Base-by-base conservation (phyloP, 2,888 invertebrate genomes). In the Oconnorella tubifera region DNA sequence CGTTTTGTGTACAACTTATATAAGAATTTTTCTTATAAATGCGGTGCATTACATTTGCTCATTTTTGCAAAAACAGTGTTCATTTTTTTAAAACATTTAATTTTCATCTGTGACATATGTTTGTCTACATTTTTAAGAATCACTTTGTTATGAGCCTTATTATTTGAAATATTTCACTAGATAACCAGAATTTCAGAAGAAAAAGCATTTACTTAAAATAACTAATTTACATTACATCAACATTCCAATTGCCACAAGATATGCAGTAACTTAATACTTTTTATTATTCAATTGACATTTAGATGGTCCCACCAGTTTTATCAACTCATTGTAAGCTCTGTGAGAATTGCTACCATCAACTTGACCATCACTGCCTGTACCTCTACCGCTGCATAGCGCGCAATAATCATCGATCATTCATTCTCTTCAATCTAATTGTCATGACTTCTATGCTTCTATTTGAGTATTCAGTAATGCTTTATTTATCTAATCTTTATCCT, bases 281-380 rank as follows among this genome's bases (percentile, higher is more conserved):
- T 19, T 40, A 14, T 10, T 40, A 40, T 40, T 10, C 40, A 40
- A 40, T 40, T 40, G 40, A 14, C 10, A 40, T 40, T 40, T 74
- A 79, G 79, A 70, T 77, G 62, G 73, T 78, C 3, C 68, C 68
- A 49, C 68, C 73, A 0, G 51, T 61, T 27, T 53, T 62, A 29
- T 75, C 76, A 4, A 79, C 80, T 60, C 80, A 81, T 69, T 81
- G 81, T 67, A 74, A 73, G 59, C 71, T 81, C 59, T 81, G 81
- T 72, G 73, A 76, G 25, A 64, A 65, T n/a, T 81, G 81, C 62
- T 76, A 70, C 65, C 62, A 72, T 14, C 70, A 75, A 57, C 75
- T 79, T 75, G 81, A 81, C 65, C 81, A 81, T 64, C 81, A 81
- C 68, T 81, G 81, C 65, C 72, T 81, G 53, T 80, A 79, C 68